Evolutionary conservation across 2,888 invertebrate species (phyloP).

Genomic region (Chrysomela aeneicollis): DNA sequence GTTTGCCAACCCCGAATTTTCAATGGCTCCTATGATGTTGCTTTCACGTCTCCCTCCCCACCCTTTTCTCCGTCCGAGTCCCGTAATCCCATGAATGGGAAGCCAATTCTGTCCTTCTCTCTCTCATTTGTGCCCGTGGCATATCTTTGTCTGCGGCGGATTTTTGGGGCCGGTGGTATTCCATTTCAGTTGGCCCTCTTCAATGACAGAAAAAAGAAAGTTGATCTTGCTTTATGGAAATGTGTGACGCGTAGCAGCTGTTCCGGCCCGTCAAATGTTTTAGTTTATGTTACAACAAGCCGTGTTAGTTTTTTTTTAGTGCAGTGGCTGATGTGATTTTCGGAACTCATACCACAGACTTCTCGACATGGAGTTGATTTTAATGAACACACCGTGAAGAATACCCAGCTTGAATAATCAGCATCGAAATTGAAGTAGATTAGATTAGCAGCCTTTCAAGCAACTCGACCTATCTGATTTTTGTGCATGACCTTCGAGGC

Average conservation of each 20-base stretch:
- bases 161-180: not conserved
- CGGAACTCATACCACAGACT: too few species aligned
- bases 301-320: not conserved
- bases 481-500: too few species aligned
- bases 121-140: not conserved
- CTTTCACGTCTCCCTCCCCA: conserved; percentile 21
- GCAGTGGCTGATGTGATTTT: not conserved
- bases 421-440: too few species aligned
- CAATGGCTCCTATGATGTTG: not conserved
- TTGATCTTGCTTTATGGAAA: conserved; percentile 13
- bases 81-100: conserved; percentile 19
- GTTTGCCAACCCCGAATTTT: not conserved
- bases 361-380: too few species aligned
- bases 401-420: too few species aligned
- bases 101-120: not conserved
- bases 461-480: too few species aligned
- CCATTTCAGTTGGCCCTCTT: conserved; percentile 14
- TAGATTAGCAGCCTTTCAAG: too few species aligned
- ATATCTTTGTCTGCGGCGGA: not conserved
- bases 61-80: conserved; percentile 14
- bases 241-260: conserved; percentile 24
- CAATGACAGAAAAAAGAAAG: conserved; percentile 17
- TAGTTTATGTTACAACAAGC: not conserved
- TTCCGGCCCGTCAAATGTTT: conserved; percentile 14
- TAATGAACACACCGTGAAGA: too few species aligned